A percentile compares a stretch with the other conserved stretches of the same genome.
phyloP scores from a whole-genome alignment of 64 coral and sea anemone genomes.

The Porites lutea region DNA sequence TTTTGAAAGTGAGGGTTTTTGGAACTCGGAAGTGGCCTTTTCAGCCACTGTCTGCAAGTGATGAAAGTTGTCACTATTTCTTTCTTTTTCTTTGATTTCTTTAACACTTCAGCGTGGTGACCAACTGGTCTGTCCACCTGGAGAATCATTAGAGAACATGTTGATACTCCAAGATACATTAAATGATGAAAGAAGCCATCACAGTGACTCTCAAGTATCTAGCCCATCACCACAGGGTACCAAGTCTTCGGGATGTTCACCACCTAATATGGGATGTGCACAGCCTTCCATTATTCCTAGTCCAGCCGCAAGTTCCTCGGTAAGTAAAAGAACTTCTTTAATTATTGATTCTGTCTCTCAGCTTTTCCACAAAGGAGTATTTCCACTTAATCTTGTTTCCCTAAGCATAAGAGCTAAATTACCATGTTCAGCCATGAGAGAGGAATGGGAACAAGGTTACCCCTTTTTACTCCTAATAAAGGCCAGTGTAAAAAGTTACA shows the following conservation, averaged over 20 bases:
- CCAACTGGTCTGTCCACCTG: conserved; percentile 77
- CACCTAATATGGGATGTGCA: not conserved
- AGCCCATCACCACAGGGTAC: not conserved
- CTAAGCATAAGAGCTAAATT: no score
- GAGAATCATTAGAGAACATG: conserved; percentile 74
- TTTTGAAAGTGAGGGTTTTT: no score
- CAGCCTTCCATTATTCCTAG: conserved; percentile 25
- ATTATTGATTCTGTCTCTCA: not conserved
- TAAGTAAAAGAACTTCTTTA: not conserved
- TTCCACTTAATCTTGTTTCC: no score
- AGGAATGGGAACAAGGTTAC: no score
- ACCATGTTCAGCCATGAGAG: no score
- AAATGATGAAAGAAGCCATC: conserved; percentile 61
- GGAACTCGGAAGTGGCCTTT: no score
- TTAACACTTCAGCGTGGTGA: conserved; percentile 58
- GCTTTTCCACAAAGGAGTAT: no score
- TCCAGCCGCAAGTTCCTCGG: not conserved
- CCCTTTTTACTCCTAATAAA: no score
- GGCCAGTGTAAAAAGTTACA: no score
- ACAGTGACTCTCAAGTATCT: not conserved
- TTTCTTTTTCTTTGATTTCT: not conserved
- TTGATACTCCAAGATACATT: conserved; percentile 64
- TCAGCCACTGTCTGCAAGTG: no score
- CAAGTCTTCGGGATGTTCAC: not conserved
- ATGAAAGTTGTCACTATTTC: no score